Conservation (phyloP, 2,888 invertebrate species). For the Phymatocera aterrima region DNA sequence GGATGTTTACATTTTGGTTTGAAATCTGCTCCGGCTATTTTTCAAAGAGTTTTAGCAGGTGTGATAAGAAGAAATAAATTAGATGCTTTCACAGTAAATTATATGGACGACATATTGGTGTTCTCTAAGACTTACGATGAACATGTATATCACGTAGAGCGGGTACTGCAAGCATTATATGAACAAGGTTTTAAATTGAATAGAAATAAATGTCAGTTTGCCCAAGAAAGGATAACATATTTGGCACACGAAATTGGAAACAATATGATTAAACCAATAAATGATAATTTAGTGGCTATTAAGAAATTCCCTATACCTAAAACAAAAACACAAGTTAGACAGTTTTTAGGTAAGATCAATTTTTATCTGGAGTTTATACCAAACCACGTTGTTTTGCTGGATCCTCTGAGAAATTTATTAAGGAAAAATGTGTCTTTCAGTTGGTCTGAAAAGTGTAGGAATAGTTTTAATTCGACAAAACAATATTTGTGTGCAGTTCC, state of each 20-base stretch:
- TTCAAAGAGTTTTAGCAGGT: slow-evolving; percentile 52
- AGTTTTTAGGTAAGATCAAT: slow-evolving; percentile 57
- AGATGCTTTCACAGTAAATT: slow-evolving; percentile 49
- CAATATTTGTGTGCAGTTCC: slow-evolving; percentile 52
- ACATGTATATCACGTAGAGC: slow-evolving; percentile 50
- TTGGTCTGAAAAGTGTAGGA: slow-evolving; percentile 52
- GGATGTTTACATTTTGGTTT: slow-evolving; percentile 54
- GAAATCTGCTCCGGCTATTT: slow-evolving; percentile 56
- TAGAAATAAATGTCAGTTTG: slow-evolving; percentile 38
- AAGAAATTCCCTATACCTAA: slow-evolving; percentile 48
- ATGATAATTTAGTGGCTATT: slow-evolving; percentile 51
- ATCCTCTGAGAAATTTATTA: slow-evolving; percentile 53
- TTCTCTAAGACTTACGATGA: slow-evolving; percentile 52
- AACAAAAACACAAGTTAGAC: slow-evolving; percentile 50
- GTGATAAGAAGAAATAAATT: slow-evolving; percentile 50
- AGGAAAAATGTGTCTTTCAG: slow-evolving; percentile 54
- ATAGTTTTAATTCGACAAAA: slow-evolving; percentile 52
- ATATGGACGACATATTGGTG: slow-evolving; percentile 53
- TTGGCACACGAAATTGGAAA: slow-evolving; percentile 23
- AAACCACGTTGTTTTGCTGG: slow-evolving; percentile 44
- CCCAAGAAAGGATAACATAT: slow-evolving; percentile 38
- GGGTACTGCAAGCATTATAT: slow-evolving; percentile 43
- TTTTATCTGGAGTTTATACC: slow-evolving; percentile 55
- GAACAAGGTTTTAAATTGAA: slow-evolving; percentile 46
- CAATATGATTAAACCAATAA: slow-evolving; percentile 40